A percentile compares a stretch with the other conserved stretches of the same genome.
These are phyloP conservation scores for Hermetia illucens DNA, from an alignment of 1,140 invertebrate genomes.

Conservation along the genomic window DNA sequence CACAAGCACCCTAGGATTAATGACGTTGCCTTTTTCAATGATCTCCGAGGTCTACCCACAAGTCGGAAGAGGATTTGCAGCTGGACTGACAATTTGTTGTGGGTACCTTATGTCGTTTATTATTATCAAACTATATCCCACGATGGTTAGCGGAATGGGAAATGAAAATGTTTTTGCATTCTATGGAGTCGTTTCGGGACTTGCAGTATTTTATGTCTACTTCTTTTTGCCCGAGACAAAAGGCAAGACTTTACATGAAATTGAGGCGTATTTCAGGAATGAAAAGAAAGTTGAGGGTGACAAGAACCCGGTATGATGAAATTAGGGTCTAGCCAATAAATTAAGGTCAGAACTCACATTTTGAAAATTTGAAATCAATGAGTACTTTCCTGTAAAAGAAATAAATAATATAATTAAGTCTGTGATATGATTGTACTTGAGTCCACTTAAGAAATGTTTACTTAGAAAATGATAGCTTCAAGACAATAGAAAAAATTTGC, in stretches of 20 bases:
- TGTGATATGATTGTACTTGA: no score
- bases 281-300: conserved; percentile 9
- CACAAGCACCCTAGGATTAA: conserved; percentile 44
- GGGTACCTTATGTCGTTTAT: conserved; percentile 59
- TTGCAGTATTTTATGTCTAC: conserved; percentile 52
- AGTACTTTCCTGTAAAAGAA: no score
- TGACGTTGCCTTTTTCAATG: conserved; percentile 57
- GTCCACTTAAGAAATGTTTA: no score
- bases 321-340: no score
- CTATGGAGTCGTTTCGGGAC: conserved; percentile 47
- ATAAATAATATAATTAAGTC: no score
- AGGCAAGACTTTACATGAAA: conserved; percentile 57
- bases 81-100: conserved; percentile 45
- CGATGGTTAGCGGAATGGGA: conserved; percentile 39
- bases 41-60: conserved; percentile 58
- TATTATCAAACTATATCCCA: conserved; percentile 56
- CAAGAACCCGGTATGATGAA: no score
- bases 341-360: no score
- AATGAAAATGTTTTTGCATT: conserved; percentile 51
- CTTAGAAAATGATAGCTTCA: no score
- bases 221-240: conserved; percentile 67
- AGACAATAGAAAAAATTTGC: no score
- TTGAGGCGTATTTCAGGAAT: conserved; percentile 40
- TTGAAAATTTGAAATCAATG: no score
- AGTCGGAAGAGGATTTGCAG: conserved; percentile 48